phyloP scores from a whole-genome alignment of 1,140 invertebrate genomes.

The Diorhabda carinulata region DNA sequence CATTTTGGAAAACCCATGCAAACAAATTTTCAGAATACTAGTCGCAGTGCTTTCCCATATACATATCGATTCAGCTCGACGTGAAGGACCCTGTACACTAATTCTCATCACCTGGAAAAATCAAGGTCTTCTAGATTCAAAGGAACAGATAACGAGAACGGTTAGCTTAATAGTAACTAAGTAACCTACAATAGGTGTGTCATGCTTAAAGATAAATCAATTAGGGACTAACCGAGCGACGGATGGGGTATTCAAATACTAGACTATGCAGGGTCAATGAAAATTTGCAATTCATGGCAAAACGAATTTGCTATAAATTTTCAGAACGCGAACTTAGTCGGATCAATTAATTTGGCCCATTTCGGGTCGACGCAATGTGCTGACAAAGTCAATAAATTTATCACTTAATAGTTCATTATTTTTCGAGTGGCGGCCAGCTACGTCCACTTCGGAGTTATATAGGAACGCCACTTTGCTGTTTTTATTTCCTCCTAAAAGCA shows the following conservation, averaged over 20 bases:
- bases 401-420: conserved; percentile 16
- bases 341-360: conserved; percentile 12
- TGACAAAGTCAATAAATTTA: conserved; percentile 7
- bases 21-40: too few species aligned
- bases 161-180: too few species aligned
- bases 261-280: not conserved
- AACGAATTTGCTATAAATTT: conserved; percentile 13
- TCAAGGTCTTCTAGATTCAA: too few species aligned
- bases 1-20: too few species aligned
- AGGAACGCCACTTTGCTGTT: conserved; percentile 16
- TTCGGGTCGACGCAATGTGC: conserved; percentile 7
- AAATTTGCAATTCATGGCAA: conserved; percentile 2
- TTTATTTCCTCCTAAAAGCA: conserved; percentile 18
- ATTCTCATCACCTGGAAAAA: too few species aligned
- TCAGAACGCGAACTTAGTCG: conserved; percentile 16
- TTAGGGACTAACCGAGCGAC: conserved; percentile 13
- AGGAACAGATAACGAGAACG: too few species aligned
- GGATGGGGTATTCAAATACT: not conserved
- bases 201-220: conserved; percentile 35
- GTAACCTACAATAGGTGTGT: conserved; percentile 31
- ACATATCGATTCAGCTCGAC: too few species aligned
- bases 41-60: too few species aligned
- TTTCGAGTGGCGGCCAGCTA: conserved; percentile 5
- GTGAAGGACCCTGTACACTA: too few species aligned
- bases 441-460: conserved; percentile 17